Conservation (phyloP, 1,140 invertebrate species). For the Laodelphax striatellus region DNA sequence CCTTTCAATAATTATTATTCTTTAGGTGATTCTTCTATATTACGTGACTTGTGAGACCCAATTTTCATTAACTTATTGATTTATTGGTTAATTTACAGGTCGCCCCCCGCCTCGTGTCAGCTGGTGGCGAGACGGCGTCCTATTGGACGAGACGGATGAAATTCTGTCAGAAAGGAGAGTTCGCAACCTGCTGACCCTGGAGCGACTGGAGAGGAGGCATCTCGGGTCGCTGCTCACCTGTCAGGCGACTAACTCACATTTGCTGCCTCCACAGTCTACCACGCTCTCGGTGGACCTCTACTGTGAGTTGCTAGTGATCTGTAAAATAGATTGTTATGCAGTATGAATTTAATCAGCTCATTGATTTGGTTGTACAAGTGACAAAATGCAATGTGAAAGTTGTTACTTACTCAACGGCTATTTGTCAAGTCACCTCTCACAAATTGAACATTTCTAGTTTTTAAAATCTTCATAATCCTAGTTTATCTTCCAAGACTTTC, state of each 20-base stretch:
- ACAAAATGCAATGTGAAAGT: too few relatives aligned
- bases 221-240: slow-evolving; percentile 56
- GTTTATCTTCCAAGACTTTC: too few relatives aligned
- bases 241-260: slow-evolving; percentile 64
- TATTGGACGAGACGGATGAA: slow-evolving; percentile 56
- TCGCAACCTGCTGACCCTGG: slow-evolving; percentile 50
- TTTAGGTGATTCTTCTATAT: too few relatives aligned
- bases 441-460: too few relatives aligned
- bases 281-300: slow-evolving; percentile 65
- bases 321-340: too few relatives aligned
- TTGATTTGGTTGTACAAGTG: too few relatives aligned
- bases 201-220: slow-evolving; percentile 50
- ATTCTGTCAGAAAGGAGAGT: slow-evolving; percentile 48
- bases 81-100: slow-evolving; percentile 42
- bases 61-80: not conserved
- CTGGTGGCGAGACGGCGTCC: slow-evolving; percentile 62
- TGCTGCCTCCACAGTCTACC: slow-evolving; percentile 56
- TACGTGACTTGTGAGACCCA: too few relatives aligned
- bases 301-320: slow-evolving; percentile 48
- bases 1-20: too few relatives aligned
- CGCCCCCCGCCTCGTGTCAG: slow-evolving; percentile 60
- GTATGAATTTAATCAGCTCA: too few relatives aligned
- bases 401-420: too few relatives aligned
- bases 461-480: too few relatives aligned
- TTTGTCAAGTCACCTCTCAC: too few relatives aligned